These are phyloP conservation scores for Hydrotaea diabolus DNA, from an alignment of 2,888 invertebrate genomes.

Conservation along the genomic window DNA sequence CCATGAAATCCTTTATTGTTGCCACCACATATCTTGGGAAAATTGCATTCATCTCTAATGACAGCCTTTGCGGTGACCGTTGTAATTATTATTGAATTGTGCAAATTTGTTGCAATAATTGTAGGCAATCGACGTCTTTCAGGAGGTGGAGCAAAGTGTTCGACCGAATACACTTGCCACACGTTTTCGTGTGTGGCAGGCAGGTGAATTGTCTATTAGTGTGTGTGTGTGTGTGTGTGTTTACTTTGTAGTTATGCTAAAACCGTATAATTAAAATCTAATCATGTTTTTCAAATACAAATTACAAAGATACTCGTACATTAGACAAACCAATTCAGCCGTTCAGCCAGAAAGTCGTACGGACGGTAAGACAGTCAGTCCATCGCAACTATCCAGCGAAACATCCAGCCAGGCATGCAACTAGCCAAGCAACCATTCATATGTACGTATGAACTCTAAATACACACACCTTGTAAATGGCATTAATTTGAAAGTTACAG, in stretches of 20 bases:
- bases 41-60: constrained; percentile 20
- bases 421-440: not conserved
- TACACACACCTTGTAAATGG: not conserved
- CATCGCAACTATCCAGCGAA: not conserved
- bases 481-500: not conserved
- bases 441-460: constrained; percentile 16
- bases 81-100: constrained; percentile 62
- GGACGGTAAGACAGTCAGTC: not conserved
- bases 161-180: not conserved
- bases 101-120: constrained; percentile 65
- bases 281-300: constrained; percentile 60
- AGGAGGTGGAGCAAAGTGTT: not conserved
- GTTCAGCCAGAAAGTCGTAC: not conserved
- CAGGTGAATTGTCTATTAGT: constrained; percentile 20
- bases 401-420: no score
- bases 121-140: constrained; percentile 54
- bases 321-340: not conserved
- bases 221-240: not conserved
- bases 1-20: not conserved
- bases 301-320: constrained; percentile 47
- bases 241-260: constrained; percentile 43
- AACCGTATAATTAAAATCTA: constrained; percentile 65
- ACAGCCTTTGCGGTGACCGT: constrained; percentile 7
- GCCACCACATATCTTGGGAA: not conserved
- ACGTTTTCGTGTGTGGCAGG: not conserved